A percentile compares a stretch with the other conserved stretches of the same genome.
Conservation (phyloP, 2,888 invertebrate genomes). For the Hyppa rectilinea region DNA sequence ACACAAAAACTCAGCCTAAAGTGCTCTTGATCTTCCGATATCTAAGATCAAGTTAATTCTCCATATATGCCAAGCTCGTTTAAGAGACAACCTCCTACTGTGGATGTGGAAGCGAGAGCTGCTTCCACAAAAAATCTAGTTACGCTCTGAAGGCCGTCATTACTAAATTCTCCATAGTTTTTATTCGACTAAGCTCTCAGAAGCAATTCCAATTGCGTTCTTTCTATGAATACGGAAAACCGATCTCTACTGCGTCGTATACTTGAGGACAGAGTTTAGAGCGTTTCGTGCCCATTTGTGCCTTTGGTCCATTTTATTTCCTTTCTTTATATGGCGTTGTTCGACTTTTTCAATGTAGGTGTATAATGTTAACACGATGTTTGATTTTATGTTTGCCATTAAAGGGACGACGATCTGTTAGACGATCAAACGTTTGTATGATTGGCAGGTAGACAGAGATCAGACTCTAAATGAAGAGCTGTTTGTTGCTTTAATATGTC, state of each 20-base stretch:
- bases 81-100: slow-evolving; percentile 75
- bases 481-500: slow-evolving; percentile 28
- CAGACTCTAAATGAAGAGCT: slow-evolving; percentile 32
- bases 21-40: slow-evolving; percentile 53
- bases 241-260: slow-evolving; percentile 52
- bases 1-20: slow-evolving; percentile 41
- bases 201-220: slow-evolving; percentile 74
- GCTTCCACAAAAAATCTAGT: slow-evolving; percentile 77
- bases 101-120: slow-evolving; percentile 77
- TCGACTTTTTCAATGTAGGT: slow-evolving; percentile 48
- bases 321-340: slow-evolving; percentile 37
- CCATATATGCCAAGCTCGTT: slow-evolving; percentile 73
- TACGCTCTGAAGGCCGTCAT: slow-evolving; percentile 84
- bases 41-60: slow-evolving; percentile 56
- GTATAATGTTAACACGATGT: slow-evolving; percentile 31
- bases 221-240: slow-evolving; percentile 66
- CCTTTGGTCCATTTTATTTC: slow-evolving; percentile 50
- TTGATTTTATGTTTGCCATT: slow-evolving; percentile 34
- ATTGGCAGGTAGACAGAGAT: slow-evolving; percentile 30
- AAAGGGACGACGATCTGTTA: slow-evolving; percentile 30
- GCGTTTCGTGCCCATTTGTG: slow-evolving; percentile 36
- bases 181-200: slow-evolving; percentile 76
- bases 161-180: slow-evolving; percentile 85
- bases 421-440: slow-evolving; percentile 21
- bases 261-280: slow-evolving; percentile 49